A percentile compares a stretch with the other conserved stretches of the same genome.
Conservation (phyloP, 2,113 vertebrate genomes). For the Aegotheles bennettii region DNA sequence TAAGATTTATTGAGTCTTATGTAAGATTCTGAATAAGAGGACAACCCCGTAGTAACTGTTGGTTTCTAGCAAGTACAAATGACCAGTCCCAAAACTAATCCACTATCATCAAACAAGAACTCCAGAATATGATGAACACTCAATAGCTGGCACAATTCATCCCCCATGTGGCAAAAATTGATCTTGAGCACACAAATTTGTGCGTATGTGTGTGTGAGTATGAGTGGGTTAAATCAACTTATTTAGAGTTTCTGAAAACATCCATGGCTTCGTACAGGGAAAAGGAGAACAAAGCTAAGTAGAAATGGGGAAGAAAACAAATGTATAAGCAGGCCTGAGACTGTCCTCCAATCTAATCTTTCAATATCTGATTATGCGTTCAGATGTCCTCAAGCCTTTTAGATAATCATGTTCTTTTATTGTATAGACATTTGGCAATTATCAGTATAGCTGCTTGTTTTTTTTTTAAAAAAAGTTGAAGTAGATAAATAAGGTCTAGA, state of each 20-base stretch:
- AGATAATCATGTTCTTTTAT: background rate
- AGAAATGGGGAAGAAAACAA: background rate
- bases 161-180: background rate
- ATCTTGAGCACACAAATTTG: background rate
- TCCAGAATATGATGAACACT: background rate
- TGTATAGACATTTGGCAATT: background rate
- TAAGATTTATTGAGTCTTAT: background rate
- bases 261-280: background rate
- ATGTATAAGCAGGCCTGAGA: background rate
- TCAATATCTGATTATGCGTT: background rate
- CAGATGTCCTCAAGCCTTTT: background rate
- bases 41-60: background rate
- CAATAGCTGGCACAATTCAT: background rate
- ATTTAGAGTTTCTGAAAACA: background rate
- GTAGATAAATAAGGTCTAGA: conserved; percentile 33
- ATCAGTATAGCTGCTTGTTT: background rate
- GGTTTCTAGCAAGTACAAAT: background rate
- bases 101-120: background rate
- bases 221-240: background rate
- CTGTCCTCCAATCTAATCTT: background rate
- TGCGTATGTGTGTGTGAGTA: background rate
- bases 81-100: background rate
- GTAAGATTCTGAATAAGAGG: background rate
- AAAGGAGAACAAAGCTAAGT: background rate
- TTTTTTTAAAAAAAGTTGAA: background rate